Base-by-base conservation (phyloP, 2,888 invertebrate genomes). In the Globia sparganii region DNA sequence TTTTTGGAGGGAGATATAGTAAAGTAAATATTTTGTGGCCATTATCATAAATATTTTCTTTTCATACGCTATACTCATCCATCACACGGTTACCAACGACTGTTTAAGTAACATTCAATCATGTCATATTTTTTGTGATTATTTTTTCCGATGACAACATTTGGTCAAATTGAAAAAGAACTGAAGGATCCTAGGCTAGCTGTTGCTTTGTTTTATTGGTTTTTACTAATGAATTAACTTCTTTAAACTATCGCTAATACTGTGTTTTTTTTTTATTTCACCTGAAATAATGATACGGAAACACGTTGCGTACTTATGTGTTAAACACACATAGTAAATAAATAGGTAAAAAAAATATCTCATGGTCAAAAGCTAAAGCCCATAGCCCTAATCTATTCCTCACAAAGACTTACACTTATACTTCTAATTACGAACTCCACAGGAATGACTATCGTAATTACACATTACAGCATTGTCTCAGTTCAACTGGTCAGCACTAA, bases 401-500 rank as follows among this genome's bases (percentile, higher is more conserved):
- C n/a, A 66, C 37, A 66, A 28, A 62, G n/a, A 59, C 59, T 46
- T 53, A 74, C 4, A 66, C 43, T 11, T 37, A 31, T 21, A 46
- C 21, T 34, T 53, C 64, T 65, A 66, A 68, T 59, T 64, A 61
- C 53, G 21, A 59, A 61, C 28, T 62, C 66, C 40, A 31, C 46
- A 69, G 77, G 62, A 83, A 71, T 25, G n/a, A 80, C 58, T 67
- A 31, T 37, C 62, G 58, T 77, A 80, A 80, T 83, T 77, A 68
- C 62, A 86, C 68, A 21, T 73, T 78, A 75, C 66, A 53, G 28
- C 65, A 58, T 72, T 49, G 31, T 64, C 71, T 85, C 62, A 72
- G 77, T 72, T 84, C 43, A 88, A 82, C 82, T 72, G 70, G 70
- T 77, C 82, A 82, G 84, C 77, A 80, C 80, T 88, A 90, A 89